phyloP scores from a whole-genome alignment of 2,888 invertebrate genomes.

The Hemicrepidius hirtus region DNA sequence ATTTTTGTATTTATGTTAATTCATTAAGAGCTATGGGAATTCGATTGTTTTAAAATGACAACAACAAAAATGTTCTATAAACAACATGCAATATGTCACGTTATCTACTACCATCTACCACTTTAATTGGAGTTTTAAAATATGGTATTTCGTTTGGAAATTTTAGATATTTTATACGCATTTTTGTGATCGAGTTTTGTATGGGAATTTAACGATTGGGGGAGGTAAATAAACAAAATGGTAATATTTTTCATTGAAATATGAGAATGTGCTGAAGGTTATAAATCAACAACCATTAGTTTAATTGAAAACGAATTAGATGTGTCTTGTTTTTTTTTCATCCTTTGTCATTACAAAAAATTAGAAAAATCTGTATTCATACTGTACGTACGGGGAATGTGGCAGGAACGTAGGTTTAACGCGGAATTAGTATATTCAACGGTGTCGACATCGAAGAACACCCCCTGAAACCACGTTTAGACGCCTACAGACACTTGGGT shows the following conservation, averaged over 20 bases:
- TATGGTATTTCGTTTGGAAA: conserved; percentile 1
- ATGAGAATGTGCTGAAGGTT: too few species aligned
- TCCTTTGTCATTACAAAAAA: too few species aligned
- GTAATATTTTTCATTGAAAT: neutral
- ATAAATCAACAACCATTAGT: too few species aligned
- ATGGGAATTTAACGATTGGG: conserved; percentile 1
- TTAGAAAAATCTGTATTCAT: too few species aligned
- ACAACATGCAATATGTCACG: neutral
- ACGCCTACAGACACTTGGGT: too few species aligned
- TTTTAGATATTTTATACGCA: neutral
- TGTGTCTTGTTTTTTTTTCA: too few species aligned
- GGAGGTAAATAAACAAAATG: neutral
- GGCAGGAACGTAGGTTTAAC: too few species aligned
- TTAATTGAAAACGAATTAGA: too few species aligned
- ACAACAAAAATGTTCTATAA: neutral
- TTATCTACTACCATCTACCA: neutral
- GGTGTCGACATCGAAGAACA: too few species aligned
- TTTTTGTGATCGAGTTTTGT: neutral
- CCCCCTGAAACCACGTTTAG: too few species aligned
- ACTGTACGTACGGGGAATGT: too few species aligned
- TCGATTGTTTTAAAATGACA: neutral
- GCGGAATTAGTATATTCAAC: too few species aligned
- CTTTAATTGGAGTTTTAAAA: conserved; percentile 16
- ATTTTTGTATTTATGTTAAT: neutral
- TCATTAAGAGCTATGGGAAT: neutral